Conservation (phyloP, 2,888 invertebrate genomes). For the Melanostoma mellinum region DNA sequence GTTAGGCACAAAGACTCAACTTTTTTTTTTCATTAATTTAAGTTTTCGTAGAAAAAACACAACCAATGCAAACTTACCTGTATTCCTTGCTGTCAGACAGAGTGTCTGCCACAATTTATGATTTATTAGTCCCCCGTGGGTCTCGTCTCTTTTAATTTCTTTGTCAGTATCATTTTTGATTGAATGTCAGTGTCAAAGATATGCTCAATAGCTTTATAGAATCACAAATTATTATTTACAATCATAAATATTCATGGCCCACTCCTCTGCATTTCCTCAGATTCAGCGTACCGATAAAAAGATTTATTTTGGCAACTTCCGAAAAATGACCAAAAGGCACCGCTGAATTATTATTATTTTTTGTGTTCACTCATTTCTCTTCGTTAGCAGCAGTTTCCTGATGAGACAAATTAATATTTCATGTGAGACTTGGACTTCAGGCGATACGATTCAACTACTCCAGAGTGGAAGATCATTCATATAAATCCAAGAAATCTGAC, state of each 20-base stretch:
- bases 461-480: constrained; percentile 42
- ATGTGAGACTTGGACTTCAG: constrained; percentile 4
- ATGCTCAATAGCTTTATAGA: constrained; percentile 34
- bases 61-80: background rate
- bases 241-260: constrained; percentile 66
- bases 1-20: background rate
- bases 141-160: background rate
- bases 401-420: constrained; percentile 50
- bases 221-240: constrained; percentile 54
- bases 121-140: constrained; percentile 34
- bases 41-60: background rate
- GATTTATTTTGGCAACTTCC: constrained; percentile 70
- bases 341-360: background rate
- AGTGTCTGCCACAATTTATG: constrained; percentile 35
- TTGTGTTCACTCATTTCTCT: constrained; percentile 1
- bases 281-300: constrained; percentile 59
- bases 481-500: constrained; percentile 50
- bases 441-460: constrained; percentile 15
- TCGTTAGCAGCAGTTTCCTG: constrained; percentile 27
- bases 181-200: constrained; percentile 60
- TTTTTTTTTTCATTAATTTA: background rate
- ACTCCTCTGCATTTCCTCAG: constrained; percentile 57
- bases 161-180: constrained; percentile 53
- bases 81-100: constrained; percentile 20
- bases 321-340: constrained; percentile 53